A percentile compares a stretch with the other conserved stretches of the same genome.
Conservation (phyloP, 2,113 vertebrate species). For the Oceanodroma tethys region DNA sequence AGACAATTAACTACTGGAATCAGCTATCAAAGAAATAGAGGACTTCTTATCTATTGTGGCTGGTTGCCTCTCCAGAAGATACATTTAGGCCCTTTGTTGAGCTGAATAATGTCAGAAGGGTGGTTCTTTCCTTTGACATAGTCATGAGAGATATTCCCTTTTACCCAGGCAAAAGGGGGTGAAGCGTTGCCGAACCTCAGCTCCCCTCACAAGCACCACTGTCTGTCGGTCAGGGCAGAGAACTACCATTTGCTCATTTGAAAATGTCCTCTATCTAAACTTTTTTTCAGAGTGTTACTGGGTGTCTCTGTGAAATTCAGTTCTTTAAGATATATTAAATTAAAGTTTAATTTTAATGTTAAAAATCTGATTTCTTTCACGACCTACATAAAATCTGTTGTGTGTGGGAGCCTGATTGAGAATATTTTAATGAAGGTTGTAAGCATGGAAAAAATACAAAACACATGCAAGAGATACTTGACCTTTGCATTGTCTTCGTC, state of each 20-base stretch:
- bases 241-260: accelerated
- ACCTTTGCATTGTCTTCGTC: not conserved
- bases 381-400: not conserved
- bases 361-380: not conserved
- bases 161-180: not conserved
- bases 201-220: accelerated
- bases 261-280: not conserved
- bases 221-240: not conserved
- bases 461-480: accelerated
- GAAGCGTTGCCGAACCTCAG: not conserved
- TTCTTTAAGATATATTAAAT: not conserved
- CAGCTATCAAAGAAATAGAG: not conserved
- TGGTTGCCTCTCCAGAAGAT: not conserved
- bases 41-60: not conserved
- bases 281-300: not conserved
- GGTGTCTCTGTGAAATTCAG: not conserved
- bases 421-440: not conserved
- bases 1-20: not conserved
- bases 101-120: not conserved
- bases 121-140: too few species aligned
- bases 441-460: not conserved
- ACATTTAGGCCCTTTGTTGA: not conserved
- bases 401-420: not conserved
- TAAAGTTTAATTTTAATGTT: not conserved
- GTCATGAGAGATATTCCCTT: too few species aligned